phyloP scores from a whole-genome alignment of 2,113 vertebrate genomes.

The Ceratotherium simum region DNA sequence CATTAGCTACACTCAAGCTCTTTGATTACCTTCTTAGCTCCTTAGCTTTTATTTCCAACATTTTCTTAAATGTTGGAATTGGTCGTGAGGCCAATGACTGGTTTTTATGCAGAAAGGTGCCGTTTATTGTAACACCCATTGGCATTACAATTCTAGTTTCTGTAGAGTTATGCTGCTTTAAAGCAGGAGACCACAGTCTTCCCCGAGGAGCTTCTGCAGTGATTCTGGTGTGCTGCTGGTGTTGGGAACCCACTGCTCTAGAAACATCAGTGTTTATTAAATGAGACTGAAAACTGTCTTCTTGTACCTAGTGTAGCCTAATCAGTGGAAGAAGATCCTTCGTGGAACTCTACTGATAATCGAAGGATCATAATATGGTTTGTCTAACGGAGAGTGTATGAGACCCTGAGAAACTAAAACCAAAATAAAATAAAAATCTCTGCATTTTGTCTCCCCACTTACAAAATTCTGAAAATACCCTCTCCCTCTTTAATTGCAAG shows the following conservation, averaged over 20 bases:
- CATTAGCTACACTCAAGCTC: neutral
- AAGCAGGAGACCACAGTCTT: neutral
- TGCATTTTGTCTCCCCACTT: neutral
- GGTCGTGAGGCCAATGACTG: neutral
- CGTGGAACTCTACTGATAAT: neutral
- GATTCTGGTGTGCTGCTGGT: neutral
- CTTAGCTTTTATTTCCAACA: slow-evolving; percentile 9
- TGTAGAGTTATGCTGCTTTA: neutral
- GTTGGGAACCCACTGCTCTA: neutral
- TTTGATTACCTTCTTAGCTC: neutral
- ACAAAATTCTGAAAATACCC: neutral
- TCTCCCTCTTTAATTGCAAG: neutral
- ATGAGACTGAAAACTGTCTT: neutral
- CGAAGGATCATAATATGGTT: neutral
- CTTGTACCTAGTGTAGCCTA: neutral
- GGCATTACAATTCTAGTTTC: neutral
- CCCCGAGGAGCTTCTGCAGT: neutral
- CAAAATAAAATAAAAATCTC: neutral
- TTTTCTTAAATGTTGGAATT: neutral
- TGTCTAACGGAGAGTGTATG: neutral
- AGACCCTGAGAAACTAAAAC: neutral
- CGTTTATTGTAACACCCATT: slow-evolving; percentile 9
- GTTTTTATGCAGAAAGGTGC: neutral
- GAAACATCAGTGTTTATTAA: neutral
- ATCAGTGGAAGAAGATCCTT: neutral